These are phyloP conservation scores for Tragulus kanchil DNA, from an alignment of 2,113 vertebrate genomes.

Conservation along the genomic window DNA sequence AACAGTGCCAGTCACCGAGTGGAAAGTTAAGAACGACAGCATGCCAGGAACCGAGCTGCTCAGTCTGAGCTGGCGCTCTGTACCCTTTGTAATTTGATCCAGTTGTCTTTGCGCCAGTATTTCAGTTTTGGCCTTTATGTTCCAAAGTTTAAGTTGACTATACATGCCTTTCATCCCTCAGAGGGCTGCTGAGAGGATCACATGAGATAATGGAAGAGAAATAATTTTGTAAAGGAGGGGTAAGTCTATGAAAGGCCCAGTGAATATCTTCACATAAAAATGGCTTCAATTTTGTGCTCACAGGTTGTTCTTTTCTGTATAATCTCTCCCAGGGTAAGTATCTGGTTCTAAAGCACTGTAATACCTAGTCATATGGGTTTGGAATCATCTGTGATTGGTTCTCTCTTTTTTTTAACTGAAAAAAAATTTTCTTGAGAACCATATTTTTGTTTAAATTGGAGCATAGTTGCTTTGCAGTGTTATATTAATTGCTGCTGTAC, in stretches of 20 bases:
- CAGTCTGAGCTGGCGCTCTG: not conserved
- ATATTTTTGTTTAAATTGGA: not conserved
- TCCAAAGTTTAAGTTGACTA: constrained; percentile 61
- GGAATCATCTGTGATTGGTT: constrained; percentile 5
- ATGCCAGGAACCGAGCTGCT: not conserved
- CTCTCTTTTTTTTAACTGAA: not conserved
- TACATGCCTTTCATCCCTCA: not conserved
- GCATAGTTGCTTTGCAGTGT: not conserved
- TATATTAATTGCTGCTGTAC: not conserved
- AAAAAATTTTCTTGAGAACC: not conserved
- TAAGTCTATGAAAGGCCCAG: constrained; percentile 38
- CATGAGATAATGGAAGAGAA: constrained; percentile 55
- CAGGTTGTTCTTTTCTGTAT: constrained; percentile 25
- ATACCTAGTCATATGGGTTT: not conserved
- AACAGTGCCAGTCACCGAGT: not conserved
- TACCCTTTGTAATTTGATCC: constrained; percentile 58
- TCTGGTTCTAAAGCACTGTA: not conserved
- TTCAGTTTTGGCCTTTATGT: constrained; percentile 52
- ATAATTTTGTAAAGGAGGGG: constrained; percentile 41
- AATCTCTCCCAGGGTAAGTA: not conserved
- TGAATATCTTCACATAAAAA: constrained; percentile 61
- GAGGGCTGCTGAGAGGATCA: not conserved
- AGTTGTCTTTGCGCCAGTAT: constrained; percentile 42
- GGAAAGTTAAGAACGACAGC: not conserved
- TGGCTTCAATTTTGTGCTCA: constrained; percentile 48